Evolutionary conservation across 1,140 invertebrate species (phyloP).

Genomic region (Piezodorus guildinii): DNA sequence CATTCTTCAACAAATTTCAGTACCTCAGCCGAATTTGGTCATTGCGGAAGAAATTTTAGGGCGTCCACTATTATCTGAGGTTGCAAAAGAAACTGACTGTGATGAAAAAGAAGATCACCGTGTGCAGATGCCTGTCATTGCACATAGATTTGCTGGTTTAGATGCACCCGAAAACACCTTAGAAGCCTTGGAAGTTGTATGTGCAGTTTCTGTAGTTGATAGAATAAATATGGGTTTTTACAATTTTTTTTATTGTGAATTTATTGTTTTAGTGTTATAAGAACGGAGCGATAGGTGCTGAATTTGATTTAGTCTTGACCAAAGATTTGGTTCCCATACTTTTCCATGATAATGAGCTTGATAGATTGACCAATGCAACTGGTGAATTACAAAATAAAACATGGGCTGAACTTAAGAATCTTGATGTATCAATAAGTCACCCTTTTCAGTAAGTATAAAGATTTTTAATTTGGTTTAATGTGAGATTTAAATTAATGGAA

Average conservation of each 20-base stretch:
- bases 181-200: constrained; percentile 53
- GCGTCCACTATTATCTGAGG: neutral
- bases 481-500: no score
- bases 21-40: neutral
- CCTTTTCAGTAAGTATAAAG: constrained; percentile 22
- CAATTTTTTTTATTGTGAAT: neutral
- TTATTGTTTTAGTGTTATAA: constrained; percentile 43
- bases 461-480: no score
- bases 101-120: constrained; percentile 26
- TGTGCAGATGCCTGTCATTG: constrained; percentile 42
- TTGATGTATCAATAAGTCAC: constrained; percentile 25
- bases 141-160: constrained; percentile 53
- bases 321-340: constrained; percentile 58
- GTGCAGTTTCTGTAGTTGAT: neutral
- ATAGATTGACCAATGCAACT: constrained; percentile 48
- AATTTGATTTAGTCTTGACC: constrained; percentile 62
- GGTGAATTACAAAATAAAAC: constrained; percentile 45
- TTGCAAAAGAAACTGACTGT: neutral
- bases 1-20: constrained; percentile 2
- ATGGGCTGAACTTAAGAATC: constrained; percentile 44
- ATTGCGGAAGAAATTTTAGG: constrained; percentile 16
- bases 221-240: neutral
- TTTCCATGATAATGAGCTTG: constrained; percentile 59
- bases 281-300: constrained; percentile 55
- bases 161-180: constrained; percentile 66